These are phyloP conservation scores for Archilochus colubris DNA, from an alignment of 2,113 vertebrate species.

Conservation along the genomic window DNA sequence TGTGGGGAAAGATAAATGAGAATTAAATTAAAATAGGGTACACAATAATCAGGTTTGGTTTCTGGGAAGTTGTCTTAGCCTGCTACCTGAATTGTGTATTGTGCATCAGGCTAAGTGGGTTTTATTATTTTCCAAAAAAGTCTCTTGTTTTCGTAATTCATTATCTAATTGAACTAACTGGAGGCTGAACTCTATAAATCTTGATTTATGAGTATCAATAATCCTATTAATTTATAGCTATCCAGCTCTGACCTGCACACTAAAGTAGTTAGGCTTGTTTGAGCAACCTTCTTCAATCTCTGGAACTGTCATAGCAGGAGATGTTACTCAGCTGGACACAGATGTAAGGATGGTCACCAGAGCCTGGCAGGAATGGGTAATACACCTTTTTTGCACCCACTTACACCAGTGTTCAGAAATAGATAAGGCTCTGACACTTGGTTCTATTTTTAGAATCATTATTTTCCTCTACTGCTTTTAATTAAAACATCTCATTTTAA, in stretches of 20 bases:
- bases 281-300: background rate
- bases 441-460: background rate
- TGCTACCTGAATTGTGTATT: background rate
- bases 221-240: conserved; percentile 50
- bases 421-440: background rate
- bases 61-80: background rate
- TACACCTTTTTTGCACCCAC: background rate
- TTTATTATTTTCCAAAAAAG: conserved; percentile 10
- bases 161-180: conserved; percentile 19
- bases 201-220: conserved; percentile 33
- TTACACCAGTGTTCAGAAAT: background rate
- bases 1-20: background rate
- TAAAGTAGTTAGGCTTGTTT: background rate
- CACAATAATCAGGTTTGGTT: background rate
- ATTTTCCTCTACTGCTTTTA: background rate
- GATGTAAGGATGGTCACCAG: background rate
- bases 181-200: conserved; percentile 17
- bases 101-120: background rate
- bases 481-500: background rate
- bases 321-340: background rate
- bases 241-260: background rate
- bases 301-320: background rate
- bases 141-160: conserved; percentile 53
- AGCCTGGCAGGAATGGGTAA: background rate
- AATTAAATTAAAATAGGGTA: background rate